Conservation (phyloP, 1,140 invertebrate species). For the Dufourea novaeangliae region DNA sequence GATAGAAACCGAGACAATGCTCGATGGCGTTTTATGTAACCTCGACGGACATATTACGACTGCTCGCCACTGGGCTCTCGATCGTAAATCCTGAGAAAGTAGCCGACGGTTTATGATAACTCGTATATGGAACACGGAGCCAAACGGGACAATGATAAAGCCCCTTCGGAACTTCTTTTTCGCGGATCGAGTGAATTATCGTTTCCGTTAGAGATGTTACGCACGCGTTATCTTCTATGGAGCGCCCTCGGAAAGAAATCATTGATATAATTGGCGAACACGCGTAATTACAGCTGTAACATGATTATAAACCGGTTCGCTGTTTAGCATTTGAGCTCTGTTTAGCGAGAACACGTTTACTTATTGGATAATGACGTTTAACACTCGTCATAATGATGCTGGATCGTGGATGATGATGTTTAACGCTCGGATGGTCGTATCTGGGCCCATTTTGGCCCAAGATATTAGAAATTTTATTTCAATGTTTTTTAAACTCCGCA, state of each 20-base stretch:
- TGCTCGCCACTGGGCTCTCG: neutral
- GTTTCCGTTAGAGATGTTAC: neutral
- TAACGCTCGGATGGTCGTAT: too few relatives aligned
- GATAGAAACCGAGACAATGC: conserved; percentile 57
- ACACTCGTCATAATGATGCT: too few relatives aligned
- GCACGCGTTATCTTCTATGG: neutral
- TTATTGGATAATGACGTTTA: too few relatives aligned
- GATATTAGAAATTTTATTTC: too few relatives aligned
- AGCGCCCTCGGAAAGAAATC: neutral
- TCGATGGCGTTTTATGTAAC: conserved; percentile 60
- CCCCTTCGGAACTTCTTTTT: neutral
- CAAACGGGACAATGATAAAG: neutral
- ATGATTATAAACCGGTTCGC: neutral
- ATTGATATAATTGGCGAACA: neutral
- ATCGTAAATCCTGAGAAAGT: conserved; percentile 12
- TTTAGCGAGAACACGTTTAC: too few relatives aligned
- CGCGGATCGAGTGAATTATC: neutral
- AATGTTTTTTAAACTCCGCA: too few relatives aligned
- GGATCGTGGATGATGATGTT: too few relatives aligned
- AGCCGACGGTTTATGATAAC: neutral
- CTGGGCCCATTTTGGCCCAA: too few relatives aligned
- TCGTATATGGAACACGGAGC: neutral
- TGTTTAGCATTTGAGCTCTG: too few relatives aligned
- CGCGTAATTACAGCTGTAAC: neutral
- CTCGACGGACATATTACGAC: conserved; percentile 23